phyloP scores from a whole-genome alignment of 2,888 invertebrate species.

The Syrphus vitripennis region DNA sequence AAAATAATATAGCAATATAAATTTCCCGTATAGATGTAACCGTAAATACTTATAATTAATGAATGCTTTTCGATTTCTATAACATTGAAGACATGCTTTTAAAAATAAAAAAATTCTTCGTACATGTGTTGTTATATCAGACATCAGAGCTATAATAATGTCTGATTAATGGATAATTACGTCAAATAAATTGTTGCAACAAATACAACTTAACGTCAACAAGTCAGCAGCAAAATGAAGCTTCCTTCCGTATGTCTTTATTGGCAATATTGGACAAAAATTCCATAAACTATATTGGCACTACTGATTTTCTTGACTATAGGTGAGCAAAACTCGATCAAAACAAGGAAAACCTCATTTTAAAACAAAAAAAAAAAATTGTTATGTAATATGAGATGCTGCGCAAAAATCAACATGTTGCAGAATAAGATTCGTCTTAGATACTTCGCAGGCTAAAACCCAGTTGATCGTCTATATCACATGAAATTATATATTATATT shows the following conservation, averaged over 20 bases:
- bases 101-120: not conserved
- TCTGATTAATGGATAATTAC: not conserved
- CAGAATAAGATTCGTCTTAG: conserved; percentile 29
- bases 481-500: conserved; percentile 24
- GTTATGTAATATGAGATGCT: conserved; percentile 53
- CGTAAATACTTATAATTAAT: not conserved
- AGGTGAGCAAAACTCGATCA: conserved; percentile 48
- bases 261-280: not conserved
- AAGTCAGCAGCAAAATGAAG: conserved; percentile 7
- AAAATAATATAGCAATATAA: not conserved
- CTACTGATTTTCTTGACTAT: conserved; percentile 19
- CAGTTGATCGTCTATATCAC: conserved; percentile 23
- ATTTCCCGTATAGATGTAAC: not conserved
- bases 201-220: conserved; percentile 28
- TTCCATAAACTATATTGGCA: conserved; percentile 21
- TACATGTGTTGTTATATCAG: not conserved
- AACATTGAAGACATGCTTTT: not conserved
- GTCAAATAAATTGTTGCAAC: conserved; percentile 27
- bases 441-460: not conserved
- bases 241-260: conserved; percentile 58
- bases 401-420: conserved; percentile 36
- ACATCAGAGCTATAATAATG: not conserved
- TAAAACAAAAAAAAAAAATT: no score
- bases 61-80: not conserved
- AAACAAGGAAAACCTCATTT: conserved; percentile 39